These are phyloP conservation scores for Potamarius usumacintae DNA, from an alignment of 2,113 vertebrate species.

Conservation along the genomic window DNA sequence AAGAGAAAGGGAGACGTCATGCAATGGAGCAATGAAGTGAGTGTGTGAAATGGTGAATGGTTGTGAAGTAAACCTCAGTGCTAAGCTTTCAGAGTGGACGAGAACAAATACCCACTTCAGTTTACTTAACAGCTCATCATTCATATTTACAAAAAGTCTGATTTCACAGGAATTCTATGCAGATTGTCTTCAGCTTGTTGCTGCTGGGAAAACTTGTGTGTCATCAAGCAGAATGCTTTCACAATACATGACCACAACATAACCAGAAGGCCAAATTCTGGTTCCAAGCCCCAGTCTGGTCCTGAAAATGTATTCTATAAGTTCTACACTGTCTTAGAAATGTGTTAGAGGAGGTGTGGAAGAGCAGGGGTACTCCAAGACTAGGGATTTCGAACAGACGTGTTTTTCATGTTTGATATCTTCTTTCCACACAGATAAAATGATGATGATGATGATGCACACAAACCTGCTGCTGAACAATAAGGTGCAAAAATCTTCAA, in stretches of 20 bases:
- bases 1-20: slow-evolving; percentile 65
- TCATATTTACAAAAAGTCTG: neutral
- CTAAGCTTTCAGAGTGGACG: neutral
- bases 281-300: neutral
- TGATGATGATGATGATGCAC: neutral
- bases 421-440: neutral
- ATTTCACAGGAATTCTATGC: neutral
- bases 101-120: neutral
- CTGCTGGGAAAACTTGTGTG: neutral
- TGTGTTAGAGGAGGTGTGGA: neutral
- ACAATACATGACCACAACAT: neutral
- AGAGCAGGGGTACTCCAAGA: neutral
- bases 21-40: slow-evolving; percentile 65
- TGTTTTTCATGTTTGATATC: neutral
- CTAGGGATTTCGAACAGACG: neutral
- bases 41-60: slow-evolving; percentile 59
- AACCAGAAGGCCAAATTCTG: neutral
- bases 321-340: neutral
- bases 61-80: slow-evolving; percentile 9
- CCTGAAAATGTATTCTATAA: neutral
- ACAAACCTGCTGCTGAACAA: neutral
- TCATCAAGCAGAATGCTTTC: neutral
- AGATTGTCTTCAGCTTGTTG: neutral
- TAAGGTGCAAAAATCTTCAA: neutral
- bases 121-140: slow-evolving; percentile 10